A percentile compares a stretch with the other conserved stretches of the same genome.
Evolutionary conservation across 2,797 vertebrate genomes (phyloP).

Genomic region (Mormyrus proboscirostris): DNA sequence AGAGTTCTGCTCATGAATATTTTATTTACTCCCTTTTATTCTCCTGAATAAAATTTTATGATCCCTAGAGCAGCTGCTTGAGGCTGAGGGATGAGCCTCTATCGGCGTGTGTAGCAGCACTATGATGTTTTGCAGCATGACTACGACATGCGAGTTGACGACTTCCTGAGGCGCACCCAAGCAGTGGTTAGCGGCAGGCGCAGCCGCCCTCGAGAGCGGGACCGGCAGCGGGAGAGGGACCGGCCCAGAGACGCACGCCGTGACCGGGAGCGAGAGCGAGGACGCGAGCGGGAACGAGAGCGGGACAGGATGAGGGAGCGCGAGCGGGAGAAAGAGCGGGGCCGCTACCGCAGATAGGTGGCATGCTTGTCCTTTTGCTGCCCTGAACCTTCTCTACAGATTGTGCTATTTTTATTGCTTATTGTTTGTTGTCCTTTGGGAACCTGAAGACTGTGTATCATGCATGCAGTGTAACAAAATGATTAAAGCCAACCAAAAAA

Average conservation of each 20-base stretch:
- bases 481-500: constrained; percentile 51
- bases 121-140: constrained; percentile 70
- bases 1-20: background rate
- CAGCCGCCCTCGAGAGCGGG: constrained; percentile 74
- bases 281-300: constrained; percentile 69
- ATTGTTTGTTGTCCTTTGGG: constrained; percentile 34
- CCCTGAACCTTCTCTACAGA: constrained; percentile 28
- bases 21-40: background rate
- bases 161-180: constrained; percentile 92
- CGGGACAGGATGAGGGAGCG: constrained; percentile 81
- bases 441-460: constrained; percentile 56
- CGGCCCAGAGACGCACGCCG: constrained; percentile 64
- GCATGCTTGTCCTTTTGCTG: constrained; percentile 45
- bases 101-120: background rate
- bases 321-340: constrained; percentile 76
- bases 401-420: constrained; percentile 63
- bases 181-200: constrained; percentile 86
- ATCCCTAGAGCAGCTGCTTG: background rate
- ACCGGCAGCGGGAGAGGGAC: constrained; percentile 75
- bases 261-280: constrained; percentile 72
- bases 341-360: constrained; percentile 84
- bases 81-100: background rate
- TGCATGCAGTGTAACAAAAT: constrained; percentile 74
- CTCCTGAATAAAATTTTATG: background rate
- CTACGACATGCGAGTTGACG: constrained; percentile 96